These are phyloP conservation scores for Sinocyclocheilus maitianheensis DNA, from an alignment of 2,113 vertebrate species.

Conservation along the genomic window DNA sequence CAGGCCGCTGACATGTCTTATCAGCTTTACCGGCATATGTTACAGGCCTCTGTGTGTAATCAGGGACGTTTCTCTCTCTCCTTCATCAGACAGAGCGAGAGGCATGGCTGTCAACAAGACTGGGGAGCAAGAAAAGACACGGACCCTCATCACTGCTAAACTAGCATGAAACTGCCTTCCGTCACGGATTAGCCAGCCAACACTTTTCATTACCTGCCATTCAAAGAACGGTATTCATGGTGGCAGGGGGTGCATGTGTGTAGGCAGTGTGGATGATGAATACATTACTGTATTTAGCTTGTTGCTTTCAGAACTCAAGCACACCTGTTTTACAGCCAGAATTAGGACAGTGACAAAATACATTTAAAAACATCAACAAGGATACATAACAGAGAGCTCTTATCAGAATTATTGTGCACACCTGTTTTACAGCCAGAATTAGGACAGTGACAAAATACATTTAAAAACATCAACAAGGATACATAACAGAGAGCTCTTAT, in stretches of 20 bases:
- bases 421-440: neutral
- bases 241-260: slow-evolving; percentile 49
- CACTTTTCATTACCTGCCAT: slow-evolving; percentile 71
- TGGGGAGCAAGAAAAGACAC: slow-evolving; percentile 49
- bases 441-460: neutral
- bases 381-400: neutral
- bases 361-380: neutral
- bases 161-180: slow-evolving; percentile 67
- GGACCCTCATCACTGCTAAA: slow-evolving; percentile 63
- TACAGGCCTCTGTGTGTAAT: slow-evolving; percentile 52
- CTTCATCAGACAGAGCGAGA: slow-evolving; percentile 9
- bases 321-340: neutral
- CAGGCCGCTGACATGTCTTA: slow-evolving; percentile 37
- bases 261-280: neutral
- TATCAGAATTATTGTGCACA: neutral
- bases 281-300: neutral
- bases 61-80: slow-evolving; percentile 34
- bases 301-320: neutral
- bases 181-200: slow-evolving; percentile 61
- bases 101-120: slow-evolving; percentile 43
- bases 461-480: neutral
- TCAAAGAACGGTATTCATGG: slow-evolving; percentile 74
- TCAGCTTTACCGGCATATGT: slow-evolving; percentile 43
- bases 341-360: neutral
- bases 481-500: neutral